phyloP scores from a whole-genome alignment of 2,113 vertebrate species.

The Uropsilus gracilis region DNA sequence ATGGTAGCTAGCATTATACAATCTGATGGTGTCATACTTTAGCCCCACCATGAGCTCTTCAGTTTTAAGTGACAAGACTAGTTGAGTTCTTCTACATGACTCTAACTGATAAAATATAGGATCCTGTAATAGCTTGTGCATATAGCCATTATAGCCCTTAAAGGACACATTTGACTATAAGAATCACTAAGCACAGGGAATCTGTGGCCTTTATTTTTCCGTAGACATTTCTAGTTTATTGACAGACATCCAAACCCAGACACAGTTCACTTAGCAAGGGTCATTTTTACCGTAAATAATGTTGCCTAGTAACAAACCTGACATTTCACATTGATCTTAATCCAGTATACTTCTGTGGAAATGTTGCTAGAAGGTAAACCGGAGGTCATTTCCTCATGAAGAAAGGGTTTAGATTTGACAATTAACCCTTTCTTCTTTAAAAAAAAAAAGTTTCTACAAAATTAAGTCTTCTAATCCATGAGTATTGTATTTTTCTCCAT shows the following conservation, averaged over 20 bases:
- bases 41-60: neutral
- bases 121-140: neutral
- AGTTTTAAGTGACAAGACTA: neutral
- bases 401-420: neutral
- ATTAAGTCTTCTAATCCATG: conserved; percentile 30
- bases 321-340: conserved; percentile 14
- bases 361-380: conserved; percentile 5
- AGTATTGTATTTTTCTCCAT: neutral
- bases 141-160: neutral
- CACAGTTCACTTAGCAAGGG: neutral
- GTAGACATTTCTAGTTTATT: neutral
- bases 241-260: neutral
- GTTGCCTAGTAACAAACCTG: conserved; percentile 3
- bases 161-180: neutral
- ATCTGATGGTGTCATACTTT: neutral
- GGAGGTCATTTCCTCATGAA: neutral
- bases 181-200: neutral
- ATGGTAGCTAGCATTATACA: neutral
- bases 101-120: neutral
- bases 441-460: conserved; percentile 9
- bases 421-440: neutral
- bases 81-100: neutral
- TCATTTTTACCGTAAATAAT: conserved; percentile 47
- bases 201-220: neutral
- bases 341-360: conserved; percentile 12